Evolutionary conservation across 2,888 invertebrate genomes (phyloP), one percentile per base, ranked within the genome.

Genomic region (Syrista parreyssii): DNA sequence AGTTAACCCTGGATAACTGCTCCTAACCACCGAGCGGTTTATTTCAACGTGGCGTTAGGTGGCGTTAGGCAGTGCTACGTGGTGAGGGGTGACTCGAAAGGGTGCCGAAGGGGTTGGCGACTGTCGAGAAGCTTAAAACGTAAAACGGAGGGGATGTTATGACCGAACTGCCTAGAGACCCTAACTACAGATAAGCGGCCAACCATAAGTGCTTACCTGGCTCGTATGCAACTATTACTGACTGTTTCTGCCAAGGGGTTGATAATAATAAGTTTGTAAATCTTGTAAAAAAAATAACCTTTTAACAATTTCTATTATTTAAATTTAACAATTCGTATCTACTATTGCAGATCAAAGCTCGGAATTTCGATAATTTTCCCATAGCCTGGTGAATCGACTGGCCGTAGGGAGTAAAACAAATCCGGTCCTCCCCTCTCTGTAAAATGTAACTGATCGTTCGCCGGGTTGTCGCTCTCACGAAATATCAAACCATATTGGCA

Each of bases 401-500:
- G 76, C 78, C 68, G 40, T 31, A 55, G 36, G 71, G 69, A 72
- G 79, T 81, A 79, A 79, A 82, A 80, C 75, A 74, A 55, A 68
- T 12, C 32, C 34, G 40, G 32, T 75, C 55, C 36, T 69, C 74
- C 75, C 78, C 40, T 40, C 72, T 73, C 69, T 75, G 78, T 76
- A 78, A 81, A 81, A 80, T 79, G 81, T 82, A 82, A 81, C 80
- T 76, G 82, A 82, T 83, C 76, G 81, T 73, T 80, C 75, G 77
- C 36, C 34, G 68, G 68, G 55, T 69, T 69, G 30, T 32, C 69
- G 30, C 69, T 69, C 69, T 80, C 75, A 77, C 68, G 68, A 74
- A 36, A 74, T 68, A 74, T 36, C 35, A 68, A 74, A 30, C 71
- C 78, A 77, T 79, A 73, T 82, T 83, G 81, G 79, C 80, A 80